Evolutionary conservation across 2,888 invertebrate species (phyloP).

Genomic region (Willowsia nigromaculata): DNA sequence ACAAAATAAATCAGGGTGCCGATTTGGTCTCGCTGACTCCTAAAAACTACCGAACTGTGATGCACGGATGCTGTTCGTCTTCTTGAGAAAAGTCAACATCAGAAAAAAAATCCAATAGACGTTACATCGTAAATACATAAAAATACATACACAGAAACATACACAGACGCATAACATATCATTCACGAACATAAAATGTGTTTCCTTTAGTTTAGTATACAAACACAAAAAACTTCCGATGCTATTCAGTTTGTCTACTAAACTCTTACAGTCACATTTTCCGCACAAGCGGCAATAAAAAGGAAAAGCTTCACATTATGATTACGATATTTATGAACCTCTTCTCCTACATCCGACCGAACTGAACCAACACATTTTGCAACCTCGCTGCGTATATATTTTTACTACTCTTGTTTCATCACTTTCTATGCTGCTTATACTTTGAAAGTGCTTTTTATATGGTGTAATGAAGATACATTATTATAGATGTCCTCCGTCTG

Average conservation of each 20-base stretch:
- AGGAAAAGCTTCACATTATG: constrained; percentile 30
- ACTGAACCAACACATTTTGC: neutral
- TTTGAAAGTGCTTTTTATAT: neutral
- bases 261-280: constrained; percentile 23
- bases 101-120: neutral
- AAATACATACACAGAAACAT: neutral
- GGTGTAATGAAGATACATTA: constrained; percentile 7
- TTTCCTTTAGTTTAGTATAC: neutral
- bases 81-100: constrained; percentile 36
- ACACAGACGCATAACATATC: neutral
- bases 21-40: constrained; percentile 28
- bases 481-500: neutral
- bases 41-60: neutral
- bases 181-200: neutral
- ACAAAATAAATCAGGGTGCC: constrained; percentile 40
- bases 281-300: constrained; percentile 49
- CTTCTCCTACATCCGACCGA: neutral
- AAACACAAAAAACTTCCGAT: neutral
- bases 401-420: neutral
- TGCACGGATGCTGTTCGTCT: constrained; percentile 49
- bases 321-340: constrained; percentile 47
- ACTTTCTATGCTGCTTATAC: neutral
- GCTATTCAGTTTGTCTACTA: constrained; percentile 1
- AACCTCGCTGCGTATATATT: neutral
- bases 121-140: constrained; percentile 13